A percentile compares a stretch with the other conserved stretches of the same genome.
phyloP scores from a whole-genome alignment of 2,888 invertebrate species.

The Epistrophe grossulariae region DNA sequence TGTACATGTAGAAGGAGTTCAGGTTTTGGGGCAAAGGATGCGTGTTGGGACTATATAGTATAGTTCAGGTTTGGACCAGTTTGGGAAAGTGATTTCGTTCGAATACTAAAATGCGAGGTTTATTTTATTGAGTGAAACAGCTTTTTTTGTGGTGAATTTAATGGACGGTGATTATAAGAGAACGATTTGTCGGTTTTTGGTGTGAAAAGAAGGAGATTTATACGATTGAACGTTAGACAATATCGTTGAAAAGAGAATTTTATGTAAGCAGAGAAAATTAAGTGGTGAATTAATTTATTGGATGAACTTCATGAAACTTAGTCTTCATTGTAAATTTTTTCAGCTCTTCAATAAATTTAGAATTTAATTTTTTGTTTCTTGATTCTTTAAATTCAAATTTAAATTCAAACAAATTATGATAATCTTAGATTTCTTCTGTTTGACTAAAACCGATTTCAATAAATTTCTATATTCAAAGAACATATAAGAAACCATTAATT shows the following conservation, averaged over 20 bases:
- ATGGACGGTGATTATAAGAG: slow-evolving; percentile 34
- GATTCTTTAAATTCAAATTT: too few species aligned
- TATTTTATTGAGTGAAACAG: slow-evolving; percentile 47
- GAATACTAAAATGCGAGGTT: slow-evolving; percentile 1
- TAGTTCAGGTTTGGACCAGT: neutral
- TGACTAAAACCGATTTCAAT: too few species aligned
- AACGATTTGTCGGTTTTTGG: neutral
- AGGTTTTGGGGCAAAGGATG: neutral
- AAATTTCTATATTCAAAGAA: too few species aligned
- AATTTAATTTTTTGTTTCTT: too few species aligned
- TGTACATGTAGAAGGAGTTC: slow-evolving; percentile 27
- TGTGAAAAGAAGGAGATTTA: slow-evolving; percentile 4
- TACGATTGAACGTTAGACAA: neutral
- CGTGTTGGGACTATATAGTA: neutral
- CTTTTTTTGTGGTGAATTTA: slow-evolving; percentile 36
- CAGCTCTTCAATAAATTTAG: too few species aligned
- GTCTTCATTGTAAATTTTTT: too few species aligned
- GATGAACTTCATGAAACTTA: neutral
- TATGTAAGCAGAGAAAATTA: neutral
- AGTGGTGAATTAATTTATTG: neutral
- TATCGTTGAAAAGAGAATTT: neutral
- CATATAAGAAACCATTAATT: too few species aligned
- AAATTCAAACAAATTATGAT: too few species aligned
- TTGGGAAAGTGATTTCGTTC: slow-evolving; percentile 32
- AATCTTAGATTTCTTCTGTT: too few species aligned